A percentile compares a stretch with the other conserved stretches of the same genome.
phyloP scores from a whole-genome alignment of 2,113 vertebrate genomes.

The Passer montanus region DNA sequence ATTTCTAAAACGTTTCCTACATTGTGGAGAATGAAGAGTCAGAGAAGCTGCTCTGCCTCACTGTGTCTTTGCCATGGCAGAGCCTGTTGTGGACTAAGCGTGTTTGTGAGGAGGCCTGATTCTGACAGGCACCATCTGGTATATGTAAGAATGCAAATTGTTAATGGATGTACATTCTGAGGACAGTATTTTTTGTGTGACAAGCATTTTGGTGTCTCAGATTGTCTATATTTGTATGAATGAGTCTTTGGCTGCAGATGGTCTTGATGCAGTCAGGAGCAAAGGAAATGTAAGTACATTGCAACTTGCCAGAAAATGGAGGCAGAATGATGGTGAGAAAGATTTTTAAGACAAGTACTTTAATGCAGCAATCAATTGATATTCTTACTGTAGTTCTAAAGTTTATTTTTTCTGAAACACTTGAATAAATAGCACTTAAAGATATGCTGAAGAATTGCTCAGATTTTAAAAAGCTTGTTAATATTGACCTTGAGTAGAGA shows the following conservation, averaged over 20 bases:
- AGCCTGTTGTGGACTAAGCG: not conserved
- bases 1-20: not conserved
- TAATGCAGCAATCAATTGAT: not conserved
- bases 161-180: not conserved
- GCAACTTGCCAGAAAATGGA: not conserved
- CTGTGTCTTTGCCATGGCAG: not conserved
- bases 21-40: fast-evolving
- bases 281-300: not conserved
- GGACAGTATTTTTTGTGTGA: not conserved
- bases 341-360: not conserved
- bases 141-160: not conserved
- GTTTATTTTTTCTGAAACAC: not conserved
- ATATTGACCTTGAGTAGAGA: not conserved
- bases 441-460: not conserved
- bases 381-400: not conserved
- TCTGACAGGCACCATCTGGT: not conserved
- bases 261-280: not conserved
- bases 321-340: not conserved
- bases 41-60: not conserved
- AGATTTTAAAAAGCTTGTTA: not conserved
- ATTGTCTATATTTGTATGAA: fast-evolving
- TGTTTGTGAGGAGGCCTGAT: not conserved
- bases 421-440: not conserved
- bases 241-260: not conserved
- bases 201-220: not conserved